Evolutionary conservation across 2,888 invertebrate genomes (phyloP).

Genomic region (Tridacna gigas): DNA sequence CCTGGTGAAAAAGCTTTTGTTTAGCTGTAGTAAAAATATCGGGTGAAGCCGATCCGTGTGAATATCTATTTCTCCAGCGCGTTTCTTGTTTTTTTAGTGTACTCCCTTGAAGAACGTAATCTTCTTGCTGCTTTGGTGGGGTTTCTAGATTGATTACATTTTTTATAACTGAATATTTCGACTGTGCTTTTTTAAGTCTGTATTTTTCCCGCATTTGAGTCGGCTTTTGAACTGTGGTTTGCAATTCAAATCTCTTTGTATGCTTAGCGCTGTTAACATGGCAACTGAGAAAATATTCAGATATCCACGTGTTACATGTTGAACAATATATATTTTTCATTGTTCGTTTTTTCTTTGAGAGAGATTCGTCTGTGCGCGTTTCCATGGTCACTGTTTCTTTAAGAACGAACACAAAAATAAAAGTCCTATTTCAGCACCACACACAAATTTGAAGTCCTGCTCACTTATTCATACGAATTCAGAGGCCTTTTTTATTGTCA

Average conservation of each 20-base stretch:
- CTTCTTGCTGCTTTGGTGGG: not conserved
- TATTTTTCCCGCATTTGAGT: not conserved
- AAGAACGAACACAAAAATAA: slow-evolving; percentile 7
- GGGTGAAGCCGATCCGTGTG: not conserved
- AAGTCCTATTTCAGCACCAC: slow-evolving; percentile 6
- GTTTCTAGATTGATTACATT: not conserved
- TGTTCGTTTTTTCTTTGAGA: slow-evolving; percentile 1
- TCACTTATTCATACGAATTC: slow-evolving; percentile 1
- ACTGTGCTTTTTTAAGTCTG: not conserved
- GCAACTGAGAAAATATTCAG: not conserved
- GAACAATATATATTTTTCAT: slow-evolving; percentile 1
- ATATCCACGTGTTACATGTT: slow-evolving; percentile 5
- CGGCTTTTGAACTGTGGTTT: slow-evolving; percentile 3
- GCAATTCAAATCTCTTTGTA: not conserved
- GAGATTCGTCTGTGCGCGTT: not conserved
- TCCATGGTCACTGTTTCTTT: slow-evolving; percentile 14
- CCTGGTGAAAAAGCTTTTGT: not conserved
- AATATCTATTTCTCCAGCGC: not conserved
- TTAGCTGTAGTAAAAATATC: slow-evolving; percentile 1
- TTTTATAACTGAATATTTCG: not conserved
- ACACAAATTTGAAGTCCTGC: not conserved
- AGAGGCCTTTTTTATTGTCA: slow-evolving; percentile 14
- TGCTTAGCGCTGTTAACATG: slow-evolving; percentile 6
- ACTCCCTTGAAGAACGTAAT: slow-evolving; percentile 13
- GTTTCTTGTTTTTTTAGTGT: slow-evolving; percentile 6